Conservation (phyloP, 35 echinoderm and acorn worm genomes). For the Apostichopus japonicus region DNA sequence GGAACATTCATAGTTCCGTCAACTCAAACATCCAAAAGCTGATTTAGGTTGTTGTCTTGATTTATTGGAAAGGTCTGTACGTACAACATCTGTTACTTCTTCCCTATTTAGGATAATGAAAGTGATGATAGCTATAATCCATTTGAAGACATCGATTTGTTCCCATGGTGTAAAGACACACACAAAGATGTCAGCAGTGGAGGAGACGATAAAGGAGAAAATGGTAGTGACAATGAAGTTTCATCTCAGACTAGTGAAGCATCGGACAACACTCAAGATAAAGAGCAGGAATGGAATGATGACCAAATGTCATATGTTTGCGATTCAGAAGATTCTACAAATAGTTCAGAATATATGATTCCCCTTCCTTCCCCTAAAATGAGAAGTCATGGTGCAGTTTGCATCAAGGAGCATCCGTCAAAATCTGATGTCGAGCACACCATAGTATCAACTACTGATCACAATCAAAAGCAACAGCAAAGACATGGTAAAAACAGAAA, state of each 20-base stretch:
- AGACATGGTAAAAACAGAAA: not conserved
- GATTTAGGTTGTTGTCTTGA: too few relatives aligned
- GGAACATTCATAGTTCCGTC: too few relatives aligned
- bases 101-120: too few relatives aligned
- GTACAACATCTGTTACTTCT: too few relatives aligned
- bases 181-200: not conserved
- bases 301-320: not conserved
- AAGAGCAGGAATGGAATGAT: not conserved
- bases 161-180: not conserved
- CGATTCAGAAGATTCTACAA: not conserved
- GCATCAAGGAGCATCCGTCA: not conserved
- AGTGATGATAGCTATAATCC: too few relatives aligned
- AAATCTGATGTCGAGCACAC: not conserved
- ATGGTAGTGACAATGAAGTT: not conserved
- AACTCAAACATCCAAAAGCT: too few relatives aligned
- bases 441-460: not conserved
- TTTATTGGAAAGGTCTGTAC: too few relatives aligned
- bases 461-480: not conserved
- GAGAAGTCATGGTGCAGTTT: not conserved
- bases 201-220: not conserved
- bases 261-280: not conserved
- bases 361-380: not conserved
- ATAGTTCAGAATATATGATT: not conserved
- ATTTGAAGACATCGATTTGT: not conserved
- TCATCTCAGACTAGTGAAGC: not conserved